These are phyloP conservation scores for Ammospiza maritima DNA, from an alignment of 2,797 vertebrate genomes.

Conservation along the genomic window DNA sequence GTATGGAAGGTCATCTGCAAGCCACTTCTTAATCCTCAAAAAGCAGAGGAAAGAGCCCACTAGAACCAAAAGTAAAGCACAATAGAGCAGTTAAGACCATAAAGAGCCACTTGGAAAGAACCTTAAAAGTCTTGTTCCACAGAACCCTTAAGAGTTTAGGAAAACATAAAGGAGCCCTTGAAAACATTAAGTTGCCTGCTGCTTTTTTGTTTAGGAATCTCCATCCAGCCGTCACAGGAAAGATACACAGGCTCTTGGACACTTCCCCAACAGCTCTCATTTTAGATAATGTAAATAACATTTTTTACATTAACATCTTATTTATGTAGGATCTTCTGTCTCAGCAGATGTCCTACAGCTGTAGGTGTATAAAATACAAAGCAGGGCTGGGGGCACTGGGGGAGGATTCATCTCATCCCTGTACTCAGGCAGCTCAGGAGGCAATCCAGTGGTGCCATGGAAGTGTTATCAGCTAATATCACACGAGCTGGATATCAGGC, in stretches of 20 bases:
- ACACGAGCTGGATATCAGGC: accelerated
- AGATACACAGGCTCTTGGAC: slow-evolving; percentile 52
- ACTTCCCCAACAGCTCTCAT: slow-evolving; percentile 18
- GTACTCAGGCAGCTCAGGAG: neutral
- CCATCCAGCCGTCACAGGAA: slow-evolving; percentile 1
- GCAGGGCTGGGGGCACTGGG: neutral
- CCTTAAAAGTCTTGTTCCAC: neutral
- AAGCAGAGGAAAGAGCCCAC: neutral
- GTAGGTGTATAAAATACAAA: slow-evolving; percentile 49
- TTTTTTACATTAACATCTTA: slow-evolving; percentile 67
- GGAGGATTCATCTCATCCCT: slow-evolving; percentile 17
- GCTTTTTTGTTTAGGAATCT: slow-evolving; percentile 58
- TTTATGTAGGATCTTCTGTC: slow-evolving; percentile 60
- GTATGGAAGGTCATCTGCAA: neutral
- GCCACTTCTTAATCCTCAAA: neutral
- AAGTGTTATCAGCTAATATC: neutral
- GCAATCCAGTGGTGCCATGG: neutral
- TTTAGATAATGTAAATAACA: slow-evolving; percentile 68
- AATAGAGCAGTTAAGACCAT: neutral
- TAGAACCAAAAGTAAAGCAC: neutral
- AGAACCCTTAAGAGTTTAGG: neutral
- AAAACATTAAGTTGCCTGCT: slow-evolving; percentile 29
- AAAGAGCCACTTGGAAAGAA: neutral
- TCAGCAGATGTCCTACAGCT: slow-evolving; percentile 65
- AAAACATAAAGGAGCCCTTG: neutral